Base-by-base conservation (phyloP, 2,797 vertebrate species). In the Takifugu rubripes region DNA sequence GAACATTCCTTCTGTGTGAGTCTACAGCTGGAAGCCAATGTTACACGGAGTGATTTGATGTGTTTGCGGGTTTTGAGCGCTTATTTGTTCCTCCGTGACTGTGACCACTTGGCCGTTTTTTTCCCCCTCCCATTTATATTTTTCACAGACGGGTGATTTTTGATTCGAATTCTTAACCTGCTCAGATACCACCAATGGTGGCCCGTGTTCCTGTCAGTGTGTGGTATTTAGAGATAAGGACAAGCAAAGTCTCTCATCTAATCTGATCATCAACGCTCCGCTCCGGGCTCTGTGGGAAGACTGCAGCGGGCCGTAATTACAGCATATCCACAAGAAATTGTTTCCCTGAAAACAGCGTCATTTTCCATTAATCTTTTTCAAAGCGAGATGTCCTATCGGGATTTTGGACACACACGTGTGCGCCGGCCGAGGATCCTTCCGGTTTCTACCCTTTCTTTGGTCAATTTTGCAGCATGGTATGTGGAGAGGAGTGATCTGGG, bases 191-290 rank as follows among this genome's bases (percentile, higher is more conserved):
- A 56, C 29, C 64, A 54, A 54, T 21, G 86, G 83, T 84, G 84
- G 83, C 84, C 80, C 72, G 12, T 50, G 64, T 76, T 79, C 64
- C 63, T 75, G 75, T 78, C 68, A 72, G 68, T 83, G 79, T 84
- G 81, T 78, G 83, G 84, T 73, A 79, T 79, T 72, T 44, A 9
- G 46, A 74, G 83, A 84, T 87, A 82, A 79, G 61, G 63, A 52
- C 46, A 25, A 61, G 52, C 31, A 54, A 31, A 66, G 61, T 66
- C 57, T 71, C 58, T 73, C 59, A 87, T 88, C 86, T 88, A 66
- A 84, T 87, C 84, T 76, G 83, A 84, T 84, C n/a, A 40, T 82
- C 77, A 68, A 24, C 1, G 54, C 66, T 59, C 49, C 0, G 46
- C 63, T 12, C 61, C 1, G 44, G 64, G 70, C 62, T 74, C 68